Conservation (phyloP, 2,888 invertebrate genomes). For the Ryuthela nishihirai region DNA sequence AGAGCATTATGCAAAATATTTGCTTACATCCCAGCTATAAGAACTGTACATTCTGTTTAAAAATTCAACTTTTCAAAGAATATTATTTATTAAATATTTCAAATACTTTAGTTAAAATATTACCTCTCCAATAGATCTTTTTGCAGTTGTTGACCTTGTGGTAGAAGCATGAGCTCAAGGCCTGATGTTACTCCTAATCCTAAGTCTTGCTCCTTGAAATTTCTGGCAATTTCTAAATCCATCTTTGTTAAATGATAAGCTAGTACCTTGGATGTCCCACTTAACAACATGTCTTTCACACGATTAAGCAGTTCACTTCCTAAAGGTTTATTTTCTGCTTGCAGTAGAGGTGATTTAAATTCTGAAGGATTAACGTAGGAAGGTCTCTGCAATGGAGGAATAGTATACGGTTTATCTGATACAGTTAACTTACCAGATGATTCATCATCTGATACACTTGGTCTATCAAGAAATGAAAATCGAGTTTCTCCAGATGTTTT, state of each 20-base stretch:
- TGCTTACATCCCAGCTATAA: too few relatives aligned
- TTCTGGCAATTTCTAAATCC: slow-evolving; percentile 68
- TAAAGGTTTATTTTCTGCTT: slow-evolving; percentile 76
- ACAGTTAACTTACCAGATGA: background rate
- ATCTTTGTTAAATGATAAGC: slow-evolving; percentile 83
- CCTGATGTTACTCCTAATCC: slow-evolving; percentile 60
- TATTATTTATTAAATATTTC: background rate
- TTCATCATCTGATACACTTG: slow-evolving; percentile 15
- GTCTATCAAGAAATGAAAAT: slow-evolving; percentile 31
- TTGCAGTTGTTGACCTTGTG: slow-evolving; percentile 77
- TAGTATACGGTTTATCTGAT: slow-evolving; percentile 53
- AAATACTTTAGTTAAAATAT: slow-evolving; percentile 10
- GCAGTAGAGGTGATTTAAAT: slow-evolving; percentile 56
- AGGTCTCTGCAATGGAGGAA: slow-evolving; percentile 51
- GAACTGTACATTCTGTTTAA: too few relatives aligned
- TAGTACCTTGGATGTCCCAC: slow-evolving; percentile 73
- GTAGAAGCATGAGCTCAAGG: slow-evolving; percentile 74
- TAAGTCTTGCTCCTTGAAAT: slow-evolving; percentile 51
- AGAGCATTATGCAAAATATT: too few relatives aligned
- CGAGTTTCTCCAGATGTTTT: slow-evolving; percentile 28
- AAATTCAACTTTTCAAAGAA: background rate
- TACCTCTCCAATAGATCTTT: slow-evolving; percentile 83
- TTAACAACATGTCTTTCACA: slow-evolving; percentile 72
- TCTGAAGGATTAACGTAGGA: slow-evolving; percentile 18
- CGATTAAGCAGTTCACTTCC: slow-evolving; percentile 74